Conservation (phyloP, 2,797 vertebrate genomes). For the Neostethus bicornis region DNA sequence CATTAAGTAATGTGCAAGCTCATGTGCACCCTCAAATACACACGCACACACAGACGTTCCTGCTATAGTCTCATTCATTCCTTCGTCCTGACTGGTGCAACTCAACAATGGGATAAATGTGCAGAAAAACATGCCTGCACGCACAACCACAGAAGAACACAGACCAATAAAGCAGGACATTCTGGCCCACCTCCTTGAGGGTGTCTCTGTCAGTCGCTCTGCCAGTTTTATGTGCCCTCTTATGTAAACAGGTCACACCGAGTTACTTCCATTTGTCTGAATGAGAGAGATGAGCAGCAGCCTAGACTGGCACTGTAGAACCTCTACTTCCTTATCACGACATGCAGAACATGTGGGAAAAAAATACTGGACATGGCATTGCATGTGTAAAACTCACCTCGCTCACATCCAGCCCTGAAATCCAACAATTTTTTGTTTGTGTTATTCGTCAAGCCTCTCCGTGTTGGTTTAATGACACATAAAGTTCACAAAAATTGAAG, state of each 20-base stretch:
- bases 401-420: neutral
- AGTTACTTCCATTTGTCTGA: conserved; percentile 61
- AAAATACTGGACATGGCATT: neutral
- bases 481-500: neutral
- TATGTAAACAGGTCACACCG: conserved; percentile 69
- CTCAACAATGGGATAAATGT: conserved; percentile 21
- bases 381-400: neutral
- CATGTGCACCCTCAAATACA: conserved; percentile 8
- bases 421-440: neutral
- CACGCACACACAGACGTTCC: conserved; percentile 17
- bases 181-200: conserved; percentile 57
- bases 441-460: conserved; percentile 1
- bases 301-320: conserved; percentile 20
- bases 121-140: conserved; percentile 20
- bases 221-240: conserved; percentile 51
- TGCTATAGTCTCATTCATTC: conserved; percentile 47
- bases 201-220: conserved; percentile 52
- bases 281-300: conserved; percentile 37
- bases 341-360: neutral
- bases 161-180: conserved; percentile 47
- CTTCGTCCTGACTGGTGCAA: conserved; percentile 12
- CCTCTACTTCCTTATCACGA: conserved; percentile 19
- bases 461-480: neutral
- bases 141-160: conserved; percentile 17
- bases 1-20: conserved; percentile 65